phyloP scores from a whole-genome alignment of 2,797 vertebrate genomes.

The Sebastolobus altivelis region DNA sequence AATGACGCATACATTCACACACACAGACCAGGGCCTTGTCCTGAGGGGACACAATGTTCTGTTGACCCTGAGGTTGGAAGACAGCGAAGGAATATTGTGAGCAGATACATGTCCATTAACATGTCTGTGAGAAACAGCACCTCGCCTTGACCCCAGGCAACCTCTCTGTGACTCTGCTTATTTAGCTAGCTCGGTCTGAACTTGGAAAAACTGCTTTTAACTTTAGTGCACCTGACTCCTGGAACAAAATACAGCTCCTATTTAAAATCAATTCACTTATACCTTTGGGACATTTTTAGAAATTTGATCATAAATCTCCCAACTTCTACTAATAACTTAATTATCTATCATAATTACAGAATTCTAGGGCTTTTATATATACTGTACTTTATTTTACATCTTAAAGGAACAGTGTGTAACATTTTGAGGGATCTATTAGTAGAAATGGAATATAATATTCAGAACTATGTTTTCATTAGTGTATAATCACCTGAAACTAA shows the following conservation, averaged over 20 bases:
- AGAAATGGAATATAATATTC: no score
- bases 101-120: slow-evolving; percentile 57
- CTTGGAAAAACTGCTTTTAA: not conserved
- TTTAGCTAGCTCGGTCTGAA: slow-evolving; percentile 17
- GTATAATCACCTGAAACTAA: no score
- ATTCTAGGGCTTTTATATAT: no score
- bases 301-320: not conserved
- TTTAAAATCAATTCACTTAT: not conserved
- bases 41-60: slow-evolving; percentile 38
- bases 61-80: slow-evolving; percentile 52
- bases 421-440: no score
- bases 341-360: not conserved
- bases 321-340: not conserved
- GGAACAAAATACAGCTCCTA: not conserved
- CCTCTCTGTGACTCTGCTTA: slow-evolving; percentile 41
- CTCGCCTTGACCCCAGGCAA: slow-evolving; percentile 41
- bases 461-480: no score
- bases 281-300: not conserved
- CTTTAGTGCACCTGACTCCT: not conserved
- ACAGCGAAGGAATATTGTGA: slow-evolving; percentile 47
- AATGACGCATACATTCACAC: slow-evolving; percentile 16
- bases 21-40: slow-evolving; percentile 18
- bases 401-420: no score
- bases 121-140: slow-evolving; percentile 63
- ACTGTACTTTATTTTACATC: no score